Base-by-base conservation (phyloP, 2,888 invertebrate genomes). In the Drosophila acutilabella region DNA sequence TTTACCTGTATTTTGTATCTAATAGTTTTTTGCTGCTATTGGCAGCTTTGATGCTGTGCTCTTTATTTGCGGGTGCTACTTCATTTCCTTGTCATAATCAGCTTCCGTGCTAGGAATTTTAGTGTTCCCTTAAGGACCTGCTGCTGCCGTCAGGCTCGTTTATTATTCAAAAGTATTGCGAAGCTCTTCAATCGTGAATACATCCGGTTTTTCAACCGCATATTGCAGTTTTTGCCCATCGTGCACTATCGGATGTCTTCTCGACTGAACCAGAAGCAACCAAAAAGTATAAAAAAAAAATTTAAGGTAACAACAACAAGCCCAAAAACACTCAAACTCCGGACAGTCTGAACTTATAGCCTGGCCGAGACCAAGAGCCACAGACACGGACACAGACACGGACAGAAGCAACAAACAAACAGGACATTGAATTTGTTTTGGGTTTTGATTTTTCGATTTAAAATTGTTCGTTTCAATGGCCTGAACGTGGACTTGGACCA, bases 341-440 rank as follows among this genome's bases (percentile, higher is more conserved):
- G 16, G 41, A 44, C 23, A 23, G 30, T 42, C 14, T 14, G 14
- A 40, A 42, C 53, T 53, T 26, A 41, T 41, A 40, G 42, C 41
- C 18, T 7, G 48, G 16, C 13, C 48, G 33, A 33, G 33, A 50
- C 48, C 52, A 6, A 53, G 45, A 65, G 51, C 52, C 40, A 50
- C 42, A 47, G 36, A 52, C 45, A 50, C 42, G 44, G 36, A 52
- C 45, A 14, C 60, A 62, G 50, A 66, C 38, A 42, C 30, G 45
- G 40, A 50, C 30, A 53, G 59, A 62, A 14, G 45, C 56, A 56
- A 56, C 56, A 56, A 56, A 71, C 81, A 78, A 80, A 83, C 83
- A 83, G 86, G 83, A 83, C 83, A 83, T 86, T 83, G 83, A 83
- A 86, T 83, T 86, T 86, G 83, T 86, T 83, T 83, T 86, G 74